Evolutionary conservation across 2,888 invertebrate genomes (phyloP).

Genomic region (Copidosoma aretas): DNA sequence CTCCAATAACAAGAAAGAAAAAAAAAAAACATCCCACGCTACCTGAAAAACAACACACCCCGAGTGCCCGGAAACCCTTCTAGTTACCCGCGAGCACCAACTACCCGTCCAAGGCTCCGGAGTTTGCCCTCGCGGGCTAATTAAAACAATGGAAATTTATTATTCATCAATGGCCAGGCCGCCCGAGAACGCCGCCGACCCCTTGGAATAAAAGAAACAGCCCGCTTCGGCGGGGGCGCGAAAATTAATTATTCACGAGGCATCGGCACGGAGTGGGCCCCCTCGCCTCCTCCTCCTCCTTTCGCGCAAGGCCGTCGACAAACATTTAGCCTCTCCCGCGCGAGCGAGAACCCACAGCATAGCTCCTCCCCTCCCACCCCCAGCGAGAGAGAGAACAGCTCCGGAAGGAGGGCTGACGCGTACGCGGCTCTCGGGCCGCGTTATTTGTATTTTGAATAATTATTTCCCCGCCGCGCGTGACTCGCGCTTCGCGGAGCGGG

Average conservation of each 20-base stretch:
- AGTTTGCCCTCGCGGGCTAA: background rate
- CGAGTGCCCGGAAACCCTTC: no score
- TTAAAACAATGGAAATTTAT: conserved; percentile 26
- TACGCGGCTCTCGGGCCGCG: background rate
- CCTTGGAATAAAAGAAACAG: background rate
- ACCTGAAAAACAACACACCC: no score
- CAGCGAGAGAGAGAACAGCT: background rate
- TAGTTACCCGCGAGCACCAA: no score
- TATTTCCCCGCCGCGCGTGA: conserved; percentile 44
- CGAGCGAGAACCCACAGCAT: no score
- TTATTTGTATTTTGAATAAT: conserved; percentile 55
- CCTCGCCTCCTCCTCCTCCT: background rate
- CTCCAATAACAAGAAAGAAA: no score
- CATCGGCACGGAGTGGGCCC: conserved; percentile 12
- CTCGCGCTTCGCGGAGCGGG: conserved; percentile 39
- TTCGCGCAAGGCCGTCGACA: conserved; percentile 16
- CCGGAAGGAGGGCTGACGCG: background rate
- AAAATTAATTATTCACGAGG: conserved; percentile 35
- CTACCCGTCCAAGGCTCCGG: background rate
- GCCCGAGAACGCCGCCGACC: background rate
- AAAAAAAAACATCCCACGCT: no score
- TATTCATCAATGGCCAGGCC: background rate
- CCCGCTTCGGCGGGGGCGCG: background rate
- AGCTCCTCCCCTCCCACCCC: no score
- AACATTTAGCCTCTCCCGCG: conserved; percentile 31